phyloP scores from a whole-genome alignment of 2,113 vertebrate species.

The Anhinga rufa region DNA sequence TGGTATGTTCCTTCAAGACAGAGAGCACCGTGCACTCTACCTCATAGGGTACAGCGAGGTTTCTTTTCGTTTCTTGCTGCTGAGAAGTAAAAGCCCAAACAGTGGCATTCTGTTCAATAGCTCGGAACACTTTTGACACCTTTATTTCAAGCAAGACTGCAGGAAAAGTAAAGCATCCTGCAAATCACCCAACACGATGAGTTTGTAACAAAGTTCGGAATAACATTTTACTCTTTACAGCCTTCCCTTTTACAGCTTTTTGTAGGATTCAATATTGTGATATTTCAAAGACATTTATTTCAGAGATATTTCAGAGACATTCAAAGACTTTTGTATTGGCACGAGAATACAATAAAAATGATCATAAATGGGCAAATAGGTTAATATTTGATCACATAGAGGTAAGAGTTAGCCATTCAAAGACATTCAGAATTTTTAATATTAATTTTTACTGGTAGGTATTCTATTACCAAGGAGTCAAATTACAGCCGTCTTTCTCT shows the following conservation, averaged over 20 bases:
- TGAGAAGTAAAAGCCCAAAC: not conserved
- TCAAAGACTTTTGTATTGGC: not conserved
- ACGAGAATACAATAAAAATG: not conserved
- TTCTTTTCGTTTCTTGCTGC: not conserved
- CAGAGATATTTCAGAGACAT: conserved; percentile 4
- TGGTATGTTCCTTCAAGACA: not conserved
- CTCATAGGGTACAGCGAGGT: not conserved
- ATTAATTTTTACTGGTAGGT: not conserved
- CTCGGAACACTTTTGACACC: not conserved
- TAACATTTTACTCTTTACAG: not conserved
- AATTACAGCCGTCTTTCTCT: not conserved
- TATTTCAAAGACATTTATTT: conserved; percentile 11
- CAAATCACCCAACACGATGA: not conserved
- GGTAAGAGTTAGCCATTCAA: not conserved
- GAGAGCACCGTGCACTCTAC: not conserved
- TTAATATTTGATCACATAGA: not conserved
- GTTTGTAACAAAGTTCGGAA: not conserved
- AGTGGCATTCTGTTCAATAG: not conserved
- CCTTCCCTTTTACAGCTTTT: not conserved
- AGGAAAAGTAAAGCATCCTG: not conserved
- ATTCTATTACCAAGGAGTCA: not conserved
- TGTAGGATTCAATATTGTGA: not conserved
- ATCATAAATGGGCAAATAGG: not conserved
- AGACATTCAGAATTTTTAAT: not conserved
- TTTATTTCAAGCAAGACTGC: not conserved